phyloP scores from a whole-genome alignment of 2,113 vertebrate genomes.

The Zapus hudsonius region DNA sequence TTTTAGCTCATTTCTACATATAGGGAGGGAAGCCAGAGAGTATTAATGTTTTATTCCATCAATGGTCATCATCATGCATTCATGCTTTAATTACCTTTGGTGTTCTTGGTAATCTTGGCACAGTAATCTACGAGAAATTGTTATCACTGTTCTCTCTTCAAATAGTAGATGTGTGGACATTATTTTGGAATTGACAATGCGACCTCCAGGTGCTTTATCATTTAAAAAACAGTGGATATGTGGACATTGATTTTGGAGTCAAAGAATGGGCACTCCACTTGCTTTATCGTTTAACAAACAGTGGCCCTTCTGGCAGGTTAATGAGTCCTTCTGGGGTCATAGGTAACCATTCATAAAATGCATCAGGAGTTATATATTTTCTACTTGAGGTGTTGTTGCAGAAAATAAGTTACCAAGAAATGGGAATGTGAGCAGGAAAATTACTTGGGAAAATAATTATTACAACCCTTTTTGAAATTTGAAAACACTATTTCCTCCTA shows the following conservation, averaged over 20 bases:
- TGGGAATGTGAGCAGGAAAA: background rate
- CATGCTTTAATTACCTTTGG: background rate
- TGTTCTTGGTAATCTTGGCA: background rate
- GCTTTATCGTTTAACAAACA: background rate
- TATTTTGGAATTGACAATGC: no score
- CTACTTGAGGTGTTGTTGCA: background rate
- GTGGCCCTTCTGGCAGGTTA: background rate
- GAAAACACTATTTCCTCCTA: background rate
- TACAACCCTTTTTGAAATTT: background rate
- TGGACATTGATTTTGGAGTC: background rate
- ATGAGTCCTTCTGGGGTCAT: background rate
- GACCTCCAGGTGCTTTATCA: no score
- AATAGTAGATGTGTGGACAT: background rate
- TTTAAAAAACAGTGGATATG: no score
- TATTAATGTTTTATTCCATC: background rate
- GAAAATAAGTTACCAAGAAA: background rate
- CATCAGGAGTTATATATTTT: background rate
- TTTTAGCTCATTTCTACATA: background rate
- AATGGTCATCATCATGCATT: background rate
- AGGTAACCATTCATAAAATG: background rate
- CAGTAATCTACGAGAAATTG: background rate
- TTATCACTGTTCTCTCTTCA: background rate
- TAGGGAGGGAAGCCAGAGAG: background rate
- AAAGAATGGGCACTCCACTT: background rate
- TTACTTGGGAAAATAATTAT: background rate